Conservation (phyloP, 2,113 vertebrate genomes). For the Aegotheles bennettii region DNA sequence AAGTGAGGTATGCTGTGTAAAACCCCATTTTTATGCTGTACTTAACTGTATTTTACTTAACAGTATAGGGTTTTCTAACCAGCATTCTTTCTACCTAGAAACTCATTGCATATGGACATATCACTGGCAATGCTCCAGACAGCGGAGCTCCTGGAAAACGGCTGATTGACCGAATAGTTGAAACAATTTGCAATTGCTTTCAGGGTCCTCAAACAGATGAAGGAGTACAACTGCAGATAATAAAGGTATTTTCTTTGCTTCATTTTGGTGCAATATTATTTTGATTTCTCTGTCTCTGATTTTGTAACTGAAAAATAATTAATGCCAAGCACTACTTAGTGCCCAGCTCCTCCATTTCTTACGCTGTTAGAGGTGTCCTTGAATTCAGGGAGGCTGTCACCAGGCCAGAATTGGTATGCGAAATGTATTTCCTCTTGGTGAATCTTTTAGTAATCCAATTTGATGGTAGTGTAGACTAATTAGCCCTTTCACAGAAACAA, state of each 20-base stretch:
- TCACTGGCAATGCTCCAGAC: constrained; percentile 94
- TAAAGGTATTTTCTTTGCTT: constrained; percentile 81
- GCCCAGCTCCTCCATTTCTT: background rate
- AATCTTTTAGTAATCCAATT: background rate
- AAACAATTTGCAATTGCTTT: constrained; percentile 94
- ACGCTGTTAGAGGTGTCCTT: background rate
- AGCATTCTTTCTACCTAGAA: constrained; percentile 77
- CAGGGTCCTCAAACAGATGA: constrained; percentile 96
- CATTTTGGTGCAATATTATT: background rate
- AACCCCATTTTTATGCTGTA: background rate
- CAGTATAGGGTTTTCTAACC: background rate
- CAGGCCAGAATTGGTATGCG: background rate
- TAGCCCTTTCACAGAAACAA: background rate
- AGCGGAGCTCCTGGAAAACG: constrained; percentile 87
- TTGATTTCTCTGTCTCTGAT: background rate
- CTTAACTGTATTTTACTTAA: background rate
- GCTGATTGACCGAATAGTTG: constrained; percentile 93
- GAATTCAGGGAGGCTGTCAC: background rate
- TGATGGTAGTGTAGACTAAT: background rate
- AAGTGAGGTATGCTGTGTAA: background rate
- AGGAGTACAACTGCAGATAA: constrained; percentile 96
- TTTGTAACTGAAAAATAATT: background rate
- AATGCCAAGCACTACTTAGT: background rate
- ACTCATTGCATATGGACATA: constrained; percentile 95
- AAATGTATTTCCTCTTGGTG: background rate